phyloP scores from a whole-genome alignment of 1,140 invertebrate species.

The Drosophila repleta region DNA sequence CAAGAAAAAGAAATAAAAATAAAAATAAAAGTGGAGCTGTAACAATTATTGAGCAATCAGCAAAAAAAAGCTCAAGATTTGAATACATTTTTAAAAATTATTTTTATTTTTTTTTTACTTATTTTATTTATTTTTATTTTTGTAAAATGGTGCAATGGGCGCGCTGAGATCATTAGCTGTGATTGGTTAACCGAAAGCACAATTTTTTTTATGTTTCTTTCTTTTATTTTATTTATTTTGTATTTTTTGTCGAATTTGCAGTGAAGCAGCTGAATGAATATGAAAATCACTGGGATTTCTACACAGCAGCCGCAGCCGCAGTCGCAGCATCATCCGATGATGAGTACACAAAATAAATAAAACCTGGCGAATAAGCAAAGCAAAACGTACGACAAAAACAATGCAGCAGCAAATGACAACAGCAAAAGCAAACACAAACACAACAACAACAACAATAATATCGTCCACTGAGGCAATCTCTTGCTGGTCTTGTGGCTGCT shows the following conservation, averaged over 20 bases:
- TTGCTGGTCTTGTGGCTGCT: conserved; percentile 23
- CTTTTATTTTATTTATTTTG: conserved; percentile 15
- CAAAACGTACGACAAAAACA: conserved; percentile 36
- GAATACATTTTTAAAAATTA: conserved; percentile 51
- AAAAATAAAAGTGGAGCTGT: too few species aligned
- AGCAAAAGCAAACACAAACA: not conserved
- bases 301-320: conserved; percentile 35
- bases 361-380: conserved; percentile 30
- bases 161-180: conserved; percentile 58
- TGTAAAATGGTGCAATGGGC: conserved; percentile 67
- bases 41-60: conserved; percentile 69
- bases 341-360: conserved; percentile 45
- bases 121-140: conserved; percentile 16
- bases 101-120: not conserved
- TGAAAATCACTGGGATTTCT: conserved; percentile 75
- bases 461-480: conserved; percentile 27
- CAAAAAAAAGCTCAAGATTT: conserved; percentile 59
- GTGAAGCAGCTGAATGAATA: conserved; percentile 66
- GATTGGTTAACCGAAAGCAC: conserved; percentile 60
- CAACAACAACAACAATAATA: not conserved
- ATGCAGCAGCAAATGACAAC: conserved; percentile 28
- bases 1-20: conserved; percentile 40
- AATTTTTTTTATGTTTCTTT: conserved; percentile 32
- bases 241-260: conserved; percentile 60
- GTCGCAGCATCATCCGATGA: conserved; percentile 41